Conservation (phyloP, 92 coral and sea anemone species). For the Epizoanthus ramosus region DNA sequence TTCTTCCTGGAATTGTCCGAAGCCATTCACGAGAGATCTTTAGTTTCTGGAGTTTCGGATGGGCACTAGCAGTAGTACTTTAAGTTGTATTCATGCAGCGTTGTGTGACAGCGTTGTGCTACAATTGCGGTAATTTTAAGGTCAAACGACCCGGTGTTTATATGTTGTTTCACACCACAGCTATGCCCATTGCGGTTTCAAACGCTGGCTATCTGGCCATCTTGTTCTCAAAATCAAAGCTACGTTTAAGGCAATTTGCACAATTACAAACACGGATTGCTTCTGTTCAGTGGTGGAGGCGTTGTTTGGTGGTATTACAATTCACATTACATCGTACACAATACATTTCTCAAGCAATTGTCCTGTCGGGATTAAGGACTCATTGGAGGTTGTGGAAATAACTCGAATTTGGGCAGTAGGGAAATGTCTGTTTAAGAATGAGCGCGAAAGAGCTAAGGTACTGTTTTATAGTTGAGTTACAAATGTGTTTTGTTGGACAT, state of each 20-base stretch:
- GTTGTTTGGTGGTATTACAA: background rate
- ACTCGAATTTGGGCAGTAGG: background rate
- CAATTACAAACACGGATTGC: background rate
- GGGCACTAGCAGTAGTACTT: too few relatives aligned
- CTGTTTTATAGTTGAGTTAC: background rate
- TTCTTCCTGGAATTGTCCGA: too few relatives aligned
- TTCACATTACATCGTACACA: slow-evolving; percentile 12
- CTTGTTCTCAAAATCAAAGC: slow-evolving; percentile 19
- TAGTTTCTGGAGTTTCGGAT: too few relatives aligned
- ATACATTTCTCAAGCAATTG: slow-evolving; percentile 13
- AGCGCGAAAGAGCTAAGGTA: slow-evolving; percentile 9
- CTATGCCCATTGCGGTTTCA: background rate
- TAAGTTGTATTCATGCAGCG: too few relatives aligned
- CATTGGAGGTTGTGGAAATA: slow-evolving; percentile 13
- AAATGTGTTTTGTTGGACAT: slow-evolving; percentile 3
- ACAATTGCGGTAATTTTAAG: too few relatives aligned
- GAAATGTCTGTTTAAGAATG: background rate
- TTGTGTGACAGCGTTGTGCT: too few relatives aligned
- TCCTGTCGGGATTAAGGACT: slow-evolving; percentile 12
- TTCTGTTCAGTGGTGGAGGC: background rate
- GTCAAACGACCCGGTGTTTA: too few relatives aligned
- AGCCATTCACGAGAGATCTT: too few relatives aligned
- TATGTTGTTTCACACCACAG: background rate
- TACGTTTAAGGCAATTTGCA: background rate
- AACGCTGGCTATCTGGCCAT: background rate